phyloP scores from a whole-genome alignment of 2,797 vertebrate genomes.

The Cynodonichthys magdalenae region DNA sequence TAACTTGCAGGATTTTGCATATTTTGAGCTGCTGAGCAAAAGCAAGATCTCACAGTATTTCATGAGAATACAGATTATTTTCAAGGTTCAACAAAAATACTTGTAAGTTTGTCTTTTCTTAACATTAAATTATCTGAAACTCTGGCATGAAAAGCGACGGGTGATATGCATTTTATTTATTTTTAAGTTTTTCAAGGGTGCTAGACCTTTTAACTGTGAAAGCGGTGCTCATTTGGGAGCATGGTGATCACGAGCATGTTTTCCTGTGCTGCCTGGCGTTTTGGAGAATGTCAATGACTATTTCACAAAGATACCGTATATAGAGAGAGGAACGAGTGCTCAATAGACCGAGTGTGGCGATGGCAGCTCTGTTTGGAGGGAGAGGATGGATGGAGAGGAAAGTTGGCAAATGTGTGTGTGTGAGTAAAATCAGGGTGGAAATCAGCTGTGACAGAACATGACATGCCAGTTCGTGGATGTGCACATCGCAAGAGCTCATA shows the following conservation, averaged over 20 bases:
- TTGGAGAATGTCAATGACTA: constrained; percentile 70
- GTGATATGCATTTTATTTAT: too few relatives aligned
- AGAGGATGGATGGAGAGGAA: constrained; percentile 39
- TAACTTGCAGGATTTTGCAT: too few relatives aligned
- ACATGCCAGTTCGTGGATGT: constrained; percentile 56
- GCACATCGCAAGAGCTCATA: constrained; percentile 36
- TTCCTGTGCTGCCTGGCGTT: constrained; percentile 45
- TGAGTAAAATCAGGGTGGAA: constrained; percentile 54
- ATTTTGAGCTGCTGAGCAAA: too few relatives aligned
- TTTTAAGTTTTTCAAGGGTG: too few relatives aligned
- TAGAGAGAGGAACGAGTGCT: constrained; percentile 39
- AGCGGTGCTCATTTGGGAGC: constrained; percentile 36
- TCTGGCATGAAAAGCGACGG: too few relatives aligned
- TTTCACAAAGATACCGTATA: constrained; percentile 39
- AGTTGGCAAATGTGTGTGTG: constrained; percentile 42
- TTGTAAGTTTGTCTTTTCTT: too few relatives aligned
- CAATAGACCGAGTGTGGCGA: constrained; percentile 34
- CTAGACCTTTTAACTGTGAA: background rate
- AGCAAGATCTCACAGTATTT: too few relatives aligned
- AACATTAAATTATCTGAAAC: too few relatives aligned
- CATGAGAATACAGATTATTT: too few relatives aligned
- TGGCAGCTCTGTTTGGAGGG: constrained; percentile 50
- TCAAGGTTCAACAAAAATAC: too few relatives aligned
- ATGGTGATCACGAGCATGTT: constrained; percentile 50
- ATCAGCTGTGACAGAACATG: constrained; percentile 69